Base-by-base conservation (phyloP, 1,140 invertebrate species). In the Drosophila erecta region DNA sequence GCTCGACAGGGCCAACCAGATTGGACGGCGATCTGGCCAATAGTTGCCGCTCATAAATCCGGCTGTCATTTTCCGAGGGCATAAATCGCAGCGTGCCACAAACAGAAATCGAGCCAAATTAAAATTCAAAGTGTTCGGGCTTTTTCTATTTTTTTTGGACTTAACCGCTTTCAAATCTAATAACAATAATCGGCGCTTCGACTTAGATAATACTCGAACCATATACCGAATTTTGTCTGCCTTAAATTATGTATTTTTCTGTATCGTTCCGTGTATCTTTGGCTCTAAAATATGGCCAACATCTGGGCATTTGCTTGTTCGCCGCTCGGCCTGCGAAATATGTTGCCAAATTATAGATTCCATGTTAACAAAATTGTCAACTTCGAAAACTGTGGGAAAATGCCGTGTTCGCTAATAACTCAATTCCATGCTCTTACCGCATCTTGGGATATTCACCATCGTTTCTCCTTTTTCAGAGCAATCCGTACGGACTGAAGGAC, bases 401-500 rank as follows among this genome's bases (percentile, higher is more conserved):
- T 77, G 73, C 84, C 71, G 75, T 78, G 59, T 35, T 66, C 50
- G 12, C 38, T 59, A 72, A 72, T 41, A 65, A 57, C 35, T 51
- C 46, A 59, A 64, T 50, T 44, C 30, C 7, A 30, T 30, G 30
- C 30, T 30, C 30, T 3, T 0, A 14, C 37, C 14, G 11, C 14
- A 38, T 38, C 11, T 14, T 17, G 49, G 43, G 74, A 58, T 49
- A 58, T 49, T 46, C 49, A 59, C 7, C 51, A 55, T 65, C 33
- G 90, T 95, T 24, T 49, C 51, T 65, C 33, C 90, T 95, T 95
- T 95, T 95, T 56, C 95, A 98, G 97, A 96, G 96, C 93, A 98
- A 97, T 94, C 96, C 97, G 67, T 98, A 98, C 93, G 96, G 95
- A 53, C 92, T 98, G 91, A 98, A 98, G 94, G 96, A 97, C 91